Evolutionary conservation across 1,140 invertebrate genomes (phyloP).

Genomic region (Globodera ellingtonae): DNA sequence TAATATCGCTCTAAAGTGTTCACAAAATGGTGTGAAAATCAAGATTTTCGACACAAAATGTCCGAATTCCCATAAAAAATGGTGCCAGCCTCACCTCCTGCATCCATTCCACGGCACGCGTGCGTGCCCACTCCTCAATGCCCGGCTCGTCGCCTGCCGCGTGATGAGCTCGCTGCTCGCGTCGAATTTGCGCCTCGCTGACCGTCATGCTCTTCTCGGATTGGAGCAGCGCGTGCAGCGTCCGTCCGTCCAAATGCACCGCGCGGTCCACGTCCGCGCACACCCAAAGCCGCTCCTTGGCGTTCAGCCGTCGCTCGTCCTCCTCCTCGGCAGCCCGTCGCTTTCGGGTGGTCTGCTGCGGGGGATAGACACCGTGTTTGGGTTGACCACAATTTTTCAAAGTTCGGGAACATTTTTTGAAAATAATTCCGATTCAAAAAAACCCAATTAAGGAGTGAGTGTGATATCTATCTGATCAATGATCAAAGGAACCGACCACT

Average conservation of each 20-base stretch:
- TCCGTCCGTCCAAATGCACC: conserved; percentile 34
- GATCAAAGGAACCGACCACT: neutral
- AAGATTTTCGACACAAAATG: no score
- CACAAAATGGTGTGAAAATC: no score
- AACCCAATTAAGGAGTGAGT: no score
- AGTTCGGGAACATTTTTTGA: no score
- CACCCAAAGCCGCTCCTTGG: conserved; percentile 28
- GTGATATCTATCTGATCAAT: no score
- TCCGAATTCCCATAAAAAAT: no score
- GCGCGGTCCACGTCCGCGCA: conserved; percentile 38
- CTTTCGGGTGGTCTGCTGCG: neutral
- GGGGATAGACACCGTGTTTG: no score
- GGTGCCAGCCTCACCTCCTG: neutral
- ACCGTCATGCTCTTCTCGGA: conserved; percentile 26
- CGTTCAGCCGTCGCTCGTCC: conserved; percentile 25
- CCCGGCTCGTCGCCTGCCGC: conserved; percentile 7
- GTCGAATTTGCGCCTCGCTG: conserved; percentile 19
- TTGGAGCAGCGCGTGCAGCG: conserved; percentile 23
- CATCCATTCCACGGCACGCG: conserved; percentile 20
- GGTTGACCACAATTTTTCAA: no score
- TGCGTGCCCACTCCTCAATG: conserved; percentile 17
- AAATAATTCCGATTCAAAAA: no score
- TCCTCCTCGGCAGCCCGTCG: conserved; percentile 7
- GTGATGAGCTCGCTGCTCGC: neutral
- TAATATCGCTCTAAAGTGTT: no score